Base-by-base conservation (phyloP, 2,888 invertebrate genomes). In the Cheilosia pagana region DNA sequence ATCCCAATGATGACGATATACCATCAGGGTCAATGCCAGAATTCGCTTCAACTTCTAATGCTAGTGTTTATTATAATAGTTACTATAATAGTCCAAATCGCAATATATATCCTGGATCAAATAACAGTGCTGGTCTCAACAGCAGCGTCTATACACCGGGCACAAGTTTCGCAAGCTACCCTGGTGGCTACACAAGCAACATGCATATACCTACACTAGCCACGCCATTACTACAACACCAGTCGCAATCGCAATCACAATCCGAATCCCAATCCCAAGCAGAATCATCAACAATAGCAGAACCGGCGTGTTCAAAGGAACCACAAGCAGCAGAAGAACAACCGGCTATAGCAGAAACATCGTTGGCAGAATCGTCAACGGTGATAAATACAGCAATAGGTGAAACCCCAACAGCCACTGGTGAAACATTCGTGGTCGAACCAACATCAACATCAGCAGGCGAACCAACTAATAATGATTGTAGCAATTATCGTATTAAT, bases 11-110 rank as follows among this genome's bases (percentile, higher is more conserved):
- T 16, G 60, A 57, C 57, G 50, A 50, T 1, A 50, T 21, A 23
- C 23, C 50, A 12, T 10, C 50, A 5, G 53, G 67, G 39, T n/a
- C 75, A 19, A 62, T 79, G 75, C 71, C 81, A 85, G 81, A 86
- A 10, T 12, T 48, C 21, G 72, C 6, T 45, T 25, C 68, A 87
- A 88, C 76, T 85, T 81, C 87, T 72, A 88, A 88, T 88, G 89
- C 87, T 87, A 87, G 88, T 88, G 88, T 87, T 87, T 87, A 86
- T 86, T 87, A 78, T 87, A 88, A 87, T 65, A 77, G 87, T 87
- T 88, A 86, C 86, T 87, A 87, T 88, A 87, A 87, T 77, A 88
- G 88, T 74, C 59, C 59, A 28, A 63, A 43, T 21, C 50, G 21
- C 41, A 86, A 82, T 60, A 52, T 76, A 21, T 53, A 70, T 53